Evolutionary conservation across 2,888 invertebrate species (phyloP), one percentile per base, ranked within the genome.

Genomic region (Leptopilina myrica): DNA sequence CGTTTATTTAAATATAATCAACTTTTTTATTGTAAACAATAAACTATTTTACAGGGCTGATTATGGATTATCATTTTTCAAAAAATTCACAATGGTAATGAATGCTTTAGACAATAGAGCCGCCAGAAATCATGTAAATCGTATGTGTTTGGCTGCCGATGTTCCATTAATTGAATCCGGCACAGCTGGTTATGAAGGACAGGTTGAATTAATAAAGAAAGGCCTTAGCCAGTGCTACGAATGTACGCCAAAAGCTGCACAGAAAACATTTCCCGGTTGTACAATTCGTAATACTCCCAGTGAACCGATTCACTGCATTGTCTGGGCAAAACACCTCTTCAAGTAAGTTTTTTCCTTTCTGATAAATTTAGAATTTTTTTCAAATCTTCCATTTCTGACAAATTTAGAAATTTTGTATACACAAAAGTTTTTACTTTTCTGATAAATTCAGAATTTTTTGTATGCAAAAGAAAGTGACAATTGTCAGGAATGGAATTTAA

Each of bases 261-360:
- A 98, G 89, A 98, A 98, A 91, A 96, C 97, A 7, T 99, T 95
- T 92, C 99, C 99, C 0, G 98, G 99, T 0, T 99, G 99, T 91
- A 99, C 99, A 1, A 99, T 99, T 85, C 94, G 99, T 64, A 99
- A 99, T 91, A 99, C 99, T 0, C 99, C 99, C 0, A 99, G 98
- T 0, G 99, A 99, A 91, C 98, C 98, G 0, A 98, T 99, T 86
- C 99, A 99, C 92, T 99, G 99, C 91, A 98, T 99, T 85, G 99
- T 99, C 26, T 99, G 99, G 99, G 97, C 98, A 0, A 99, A 99
- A 92, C 98, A 99, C 93, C 94, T 99, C 11, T 99, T 99, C 92
- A 99, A 99, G 96, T 97, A 92, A 93, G 94, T 92, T 40, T 76
- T n/a, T 49, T 7, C 53, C 14, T 33, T 33, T 14, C n/a, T 7